Conservation (phyloP, 1,140 invertebrate genomes). For the Neoseiulus cucumeris region DNA sequence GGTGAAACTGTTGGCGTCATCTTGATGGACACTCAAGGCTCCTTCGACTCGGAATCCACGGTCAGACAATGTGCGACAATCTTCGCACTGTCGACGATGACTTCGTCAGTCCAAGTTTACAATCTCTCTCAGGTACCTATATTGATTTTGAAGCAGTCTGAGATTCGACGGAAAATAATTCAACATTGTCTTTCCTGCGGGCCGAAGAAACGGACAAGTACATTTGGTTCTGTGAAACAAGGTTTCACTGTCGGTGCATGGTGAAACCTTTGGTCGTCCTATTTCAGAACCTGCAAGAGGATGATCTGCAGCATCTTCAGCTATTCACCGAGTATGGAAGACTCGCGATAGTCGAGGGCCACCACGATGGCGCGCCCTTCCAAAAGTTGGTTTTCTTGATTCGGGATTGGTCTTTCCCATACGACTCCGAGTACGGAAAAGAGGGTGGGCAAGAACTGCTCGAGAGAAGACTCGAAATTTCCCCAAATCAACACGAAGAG, state of each 20-base stretch:
- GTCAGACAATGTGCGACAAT: constrained; percentile 89
- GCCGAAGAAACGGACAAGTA: too few species aligned
- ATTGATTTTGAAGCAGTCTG: too few species aligned
- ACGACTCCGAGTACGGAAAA: constrained; percentile 79
- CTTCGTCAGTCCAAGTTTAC: constrained; percentile 35
- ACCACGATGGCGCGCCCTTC: constrained; percentile 18
- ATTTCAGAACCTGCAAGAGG: constrained; percentile 32
- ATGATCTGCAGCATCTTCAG: constrained; percentile 34
- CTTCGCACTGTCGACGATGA: constrained; percentile 49
- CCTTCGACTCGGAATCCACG: constrained; percentile 89
- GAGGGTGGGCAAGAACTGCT: constrained; percentile 69
- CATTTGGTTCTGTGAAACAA: too few species aligned
- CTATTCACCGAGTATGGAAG: constrained; percentile 92
- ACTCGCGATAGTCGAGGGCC: constrained; percentile 70
- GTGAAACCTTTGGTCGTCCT: too few species aligned
- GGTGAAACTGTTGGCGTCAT: constrained; percentile 46
- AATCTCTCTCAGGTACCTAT: constrained; percentile 28
- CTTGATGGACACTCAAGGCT: constrained; percentile 88
- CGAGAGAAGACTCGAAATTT: constrained; percentile 58
- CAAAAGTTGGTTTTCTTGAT: constrained; percentile 82
- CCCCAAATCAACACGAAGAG: constrained; percentile 78
- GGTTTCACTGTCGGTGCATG: too few species aligned
- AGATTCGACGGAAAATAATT: too few species aligned
- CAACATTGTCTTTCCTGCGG: too few species aligned
- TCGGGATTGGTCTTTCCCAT: constrained; percentile 94